A percentile compares a stretch with the other conserved stretches of the same genome.
Evolutionary conservation across 1,140 invertebrate genomes (phyloP).

Genomic region (Aphelenchoides besseyi): DNA sequence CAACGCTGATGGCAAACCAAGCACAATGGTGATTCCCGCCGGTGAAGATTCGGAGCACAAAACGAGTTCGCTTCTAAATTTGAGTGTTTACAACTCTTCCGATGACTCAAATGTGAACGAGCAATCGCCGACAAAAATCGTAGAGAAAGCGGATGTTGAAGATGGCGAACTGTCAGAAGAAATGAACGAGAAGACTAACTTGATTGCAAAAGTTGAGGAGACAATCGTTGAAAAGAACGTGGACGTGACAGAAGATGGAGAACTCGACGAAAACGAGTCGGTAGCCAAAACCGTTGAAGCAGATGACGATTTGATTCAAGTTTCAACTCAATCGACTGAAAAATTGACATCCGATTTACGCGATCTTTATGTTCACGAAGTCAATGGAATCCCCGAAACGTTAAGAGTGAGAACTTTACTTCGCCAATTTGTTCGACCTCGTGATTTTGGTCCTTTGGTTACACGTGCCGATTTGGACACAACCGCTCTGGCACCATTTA

Average conservation of each 20-base stretch:
- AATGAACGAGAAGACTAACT: not conserved
- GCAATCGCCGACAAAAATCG: not conserved
- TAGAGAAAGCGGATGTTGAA: not conserved
- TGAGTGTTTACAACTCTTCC: not conserved
- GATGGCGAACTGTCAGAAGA: constrained; percentile 22
- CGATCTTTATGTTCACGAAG: constrained; percentile 3
- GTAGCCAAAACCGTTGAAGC: too few species aligned
- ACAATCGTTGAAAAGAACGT: not conserved
- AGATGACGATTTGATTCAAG: not conserved
- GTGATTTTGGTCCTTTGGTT: constrained; percentile 29
- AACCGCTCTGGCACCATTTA: constrained; percentile 29
- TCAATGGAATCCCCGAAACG: constrained; percentile 40
- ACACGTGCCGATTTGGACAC: constrained; percentile 29
- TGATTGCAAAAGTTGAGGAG: not conserved
- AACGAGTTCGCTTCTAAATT: not conserved
- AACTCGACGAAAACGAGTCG: constrained; percentile 7
- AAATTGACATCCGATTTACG: not conserved
- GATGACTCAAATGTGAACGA: constrained; percentile 3
- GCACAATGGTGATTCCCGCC: not conserved
- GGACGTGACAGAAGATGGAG: not conserved
- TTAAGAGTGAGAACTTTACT: constrained; percentile 33
- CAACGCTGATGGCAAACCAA: not conserved
- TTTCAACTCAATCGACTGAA: not conserved
- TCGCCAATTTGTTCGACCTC: constrained; percentile 36
- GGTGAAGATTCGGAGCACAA: not conserved